Conservation (phyloP, 2,113 vertebrate genomes). For the Gadus chalcogrammus region DNA sequence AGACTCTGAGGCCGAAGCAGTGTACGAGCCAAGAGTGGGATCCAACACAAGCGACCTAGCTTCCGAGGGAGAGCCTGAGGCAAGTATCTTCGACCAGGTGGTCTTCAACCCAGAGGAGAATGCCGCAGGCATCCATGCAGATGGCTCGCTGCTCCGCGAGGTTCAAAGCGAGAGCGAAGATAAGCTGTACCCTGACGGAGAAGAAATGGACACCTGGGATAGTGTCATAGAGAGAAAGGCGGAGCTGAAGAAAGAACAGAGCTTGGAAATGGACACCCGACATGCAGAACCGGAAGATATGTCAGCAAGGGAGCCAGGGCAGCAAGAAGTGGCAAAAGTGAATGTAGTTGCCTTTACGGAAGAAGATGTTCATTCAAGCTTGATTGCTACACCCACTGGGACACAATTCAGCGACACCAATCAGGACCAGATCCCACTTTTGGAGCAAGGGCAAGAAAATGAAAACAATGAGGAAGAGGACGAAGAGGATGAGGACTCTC, state of each 20-base stretch:
- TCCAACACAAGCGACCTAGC: constrained; percentile 30
- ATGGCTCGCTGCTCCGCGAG: neutral
- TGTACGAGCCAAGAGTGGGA: constrained; percentile 31
- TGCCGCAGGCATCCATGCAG: constrained; percentile 6
- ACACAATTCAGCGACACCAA: neutral
- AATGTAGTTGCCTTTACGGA: neutral
- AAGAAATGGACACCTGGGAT: constrained; percentile 63
- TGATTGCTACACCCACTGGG: neutral
- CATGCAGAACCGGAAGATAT: constrained; percentile 57
- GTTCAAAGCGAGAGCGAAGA: constrained; percentile 31
- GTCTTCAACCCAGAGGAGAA: constrained; percentile 12
- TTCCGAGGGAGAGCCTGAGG: constrained; percentile 37
- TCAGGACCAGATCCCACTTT: neutral
- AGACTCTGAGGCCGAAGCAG: constrained; percentile 41
- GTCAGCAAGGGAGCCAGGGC: constrained; percentile 36
- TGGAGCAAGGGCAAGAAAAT: constrained; percentile 13
- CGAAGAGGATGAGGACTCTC: constrained; percentile 62
- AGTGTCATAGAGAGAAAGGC: constrained; percentile 52
- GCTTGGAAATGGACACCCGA: constrained; percentile 17
- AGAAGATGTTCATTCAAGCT: neutral
- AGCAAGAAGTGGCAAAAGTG: constrained; percentile 8
- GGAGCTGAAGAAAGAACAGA: constrained; percentile 15
- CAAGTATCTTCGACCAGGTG: constrained; percentile 7
- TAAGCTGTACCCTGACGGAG: constrained; percentile 56
- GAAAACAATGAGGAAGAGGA: constrained; percentile 33